A percentile compares a stretch with the other conserved stretches of the same genome.
phyloP scores from a whole-genome alignment of 2,888 invertebrate genomes.

The Cataglyphis altisquamis region DNA sequence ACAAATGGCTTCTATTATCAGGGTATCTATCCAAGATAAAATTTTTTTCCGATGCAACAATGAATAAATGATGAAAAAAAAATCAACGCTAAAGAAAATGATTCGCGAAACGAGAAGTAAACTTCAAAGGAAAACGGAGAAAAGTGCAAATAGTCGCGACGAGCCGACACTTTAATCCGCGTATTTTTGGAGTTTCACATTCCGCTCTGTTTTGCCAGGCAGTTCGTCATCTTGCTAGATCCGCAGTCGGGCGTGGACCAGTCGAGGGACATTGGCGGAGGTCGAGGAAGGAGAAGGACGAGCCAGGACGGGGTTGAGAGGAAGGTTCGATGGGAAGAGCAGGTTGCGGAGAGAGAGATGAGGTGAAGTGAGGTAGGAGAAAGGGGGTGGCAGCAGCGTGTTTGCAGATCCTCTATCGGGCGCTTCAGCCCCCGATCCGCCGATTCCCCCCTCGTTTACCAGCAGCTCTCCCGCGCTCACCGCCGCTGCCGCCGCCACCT shows the following conservation, averaged over 20 bases:
- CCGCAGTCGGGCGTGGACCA: conserved; percentile 73
- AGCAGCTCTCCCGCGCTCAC: conserved; percentile 67
- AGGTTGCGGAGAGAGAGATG: conserved; percentile 73
- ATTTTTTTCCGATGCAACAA: neutral
- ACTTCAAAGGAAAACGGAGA: neutral
- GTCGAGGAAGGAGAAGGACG: conserved; percentile 65
- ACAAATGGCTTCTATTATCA: neutral
- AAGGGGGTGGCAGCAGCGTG: conserved; percentile 74
- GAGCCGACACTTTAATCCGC: conserved; percentile 74
- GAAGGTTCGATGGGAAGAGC: conserved; percentile 62
- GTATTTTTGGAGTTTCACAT: conserved; percentile 81
- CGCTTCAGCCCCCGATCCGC: conserved; percentile 81
- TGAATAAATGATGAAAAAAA: neutral
- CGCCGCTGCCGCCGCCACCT: conserved; percentile 69
- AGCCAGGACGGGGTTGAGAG: conserved; percentile 54
- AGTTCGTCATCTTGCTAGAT: conserved; percentile 84
- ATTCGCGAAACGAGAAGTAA: neutral
- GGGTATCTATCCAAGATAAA: neutral
- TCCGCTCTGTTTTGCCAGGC: conserved; percentile 82
- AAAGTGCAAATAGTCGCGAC: neutral
- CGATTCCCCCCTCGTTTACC: conserved; percentile 66
- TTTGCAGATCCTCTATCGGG: conserved; percentile 84
- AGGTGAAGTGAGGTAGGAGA: conserved; percentile 68
- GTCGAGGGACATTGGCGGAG: conserved; percentile 62
- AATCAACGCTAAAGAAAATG: neutral